These are phyloP conservation scores for Zapus hudsonius DNA, from an alignment of 2,113 vertebrate genomes.

Conservation along the genomic window DNA sequence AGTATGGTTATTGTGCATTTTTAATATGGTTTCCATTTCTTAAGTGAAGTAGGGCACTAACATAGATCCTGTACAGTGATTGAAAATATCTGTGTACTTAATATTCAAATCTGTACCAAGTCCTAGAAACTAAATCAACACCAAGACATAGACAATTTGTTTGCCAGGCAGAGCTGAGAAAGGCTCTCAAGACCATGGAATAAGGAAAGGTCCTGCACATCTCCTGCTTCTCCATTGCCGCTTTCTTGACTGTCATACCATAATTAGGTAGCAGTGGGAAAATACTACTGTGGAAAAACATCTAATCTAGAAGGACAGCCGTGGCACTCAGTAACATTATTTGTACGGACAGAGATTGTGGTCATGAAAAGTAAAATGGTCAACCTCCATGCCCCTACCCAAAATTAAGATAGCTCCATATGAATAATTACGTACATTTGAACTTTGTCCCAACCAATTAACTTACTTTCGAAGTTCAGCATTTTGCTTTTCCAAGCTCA, in stretches of 20 bases:
- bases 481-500: constrained; percentile 97
- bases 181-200: background rate
- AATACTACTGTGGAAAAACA: background rate
- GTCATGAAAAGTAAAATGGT: background rate
- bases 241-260: background rate
- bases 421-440: background rate
- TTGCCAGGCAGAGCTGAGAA: background rate
- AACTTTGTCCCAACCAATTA: constrained; percentile 14
- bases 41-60: constrained; percentile 5
- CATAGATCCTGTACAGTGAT: background rate
- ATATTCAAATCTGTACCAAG: background rate
- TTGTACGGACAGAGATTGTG: background rate
- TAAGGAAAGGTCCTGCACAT: no score
- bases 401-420: background rate
- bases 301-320: background rate
- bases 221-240: no score
- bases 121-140: background rate
- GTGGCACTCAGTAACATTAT: background rate
- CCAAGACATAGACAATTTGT: background rate
- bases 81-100: background rate
- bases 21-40: background rate
- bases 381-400: background rate
- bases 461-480: constrained; percentile 96
- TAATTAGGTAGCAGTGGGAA: background rate
- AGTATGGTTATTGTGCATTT: background rate